These are phyloP conservation scores for Epinotia nisella DNA, from an alignment of 2,888 invertebrate genomes.

Conservation along the genomic window DNA sequence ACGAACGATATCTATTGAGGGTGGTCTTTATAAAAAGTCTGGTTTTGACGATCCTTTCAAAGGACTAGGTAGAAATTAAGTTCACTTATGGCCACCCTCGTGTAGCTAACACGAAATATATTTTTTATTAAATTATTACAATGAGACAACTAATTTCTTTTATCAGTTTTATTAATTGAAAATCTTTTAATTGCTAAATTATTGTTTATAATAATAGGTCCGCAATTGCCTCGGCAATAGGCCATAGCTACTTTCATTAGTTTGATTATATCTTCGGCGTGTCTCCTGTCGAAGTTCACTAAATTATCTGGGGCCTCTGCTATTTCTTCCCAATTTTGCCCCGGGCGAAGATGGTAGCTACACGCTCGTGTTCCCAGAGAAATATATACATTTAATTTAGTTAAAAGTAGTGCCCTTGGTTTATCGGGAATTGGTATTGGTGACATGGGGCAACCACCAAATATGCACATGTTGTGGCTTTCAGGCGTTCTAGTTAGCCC, in stretches of 20 bases:
- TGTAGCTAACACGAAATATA: too few species aligned
- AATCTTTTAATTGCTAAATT: slow-evolving; percentile 1
- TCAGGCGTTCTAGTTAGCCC: slow-evolving; percentile 2
- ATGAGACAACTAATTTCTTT: neutral
- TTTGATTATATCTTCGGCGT: slow-evolving; percentile 16
- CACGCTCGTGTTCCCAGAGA: slow-evolving; percentile 25
- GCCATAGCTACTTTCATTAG: slow-evolving; percentile 9
- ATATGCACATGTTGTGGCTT: slow-evolving; percentile 3
- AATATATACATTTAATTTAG: slow-evolving; percentile 21
- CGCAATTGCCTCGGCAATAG: neutral
- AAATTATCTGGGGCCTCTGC: slow-evolving; percentile 22
- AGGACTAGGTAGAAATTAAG: too few species aligned
- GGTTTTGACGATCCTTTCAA: neutral
- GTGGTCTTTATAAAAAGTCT: slow-evolving; percentile 5
- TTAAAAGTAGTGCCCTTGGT: slow-evolving; percentile 19
- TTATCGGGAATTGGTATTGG: slow-evolving; percentile 15
- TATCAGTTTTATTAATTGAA: slow-evolving; percentile 5
- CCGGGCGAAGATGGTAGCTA: slow-evolving; percentile 18
- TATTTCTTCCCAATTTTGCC: slow-evolving; percentile 7
- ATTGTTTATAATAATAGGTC: neutral
- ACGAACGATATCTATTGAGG: neutral
- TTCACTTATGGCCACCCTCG: too few species aligned
- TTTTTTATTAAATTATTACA: too few species aligned
- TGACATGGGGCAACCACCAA: neutral
- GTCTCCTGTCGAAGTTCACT: slow-evolving; percentile 20